A percentile compares a stretch with the other conserved stretches of the same genome.
Conservation (phyloP, 2,888 invertebrate genomes). For the Seira sanloemensis region DNA sequence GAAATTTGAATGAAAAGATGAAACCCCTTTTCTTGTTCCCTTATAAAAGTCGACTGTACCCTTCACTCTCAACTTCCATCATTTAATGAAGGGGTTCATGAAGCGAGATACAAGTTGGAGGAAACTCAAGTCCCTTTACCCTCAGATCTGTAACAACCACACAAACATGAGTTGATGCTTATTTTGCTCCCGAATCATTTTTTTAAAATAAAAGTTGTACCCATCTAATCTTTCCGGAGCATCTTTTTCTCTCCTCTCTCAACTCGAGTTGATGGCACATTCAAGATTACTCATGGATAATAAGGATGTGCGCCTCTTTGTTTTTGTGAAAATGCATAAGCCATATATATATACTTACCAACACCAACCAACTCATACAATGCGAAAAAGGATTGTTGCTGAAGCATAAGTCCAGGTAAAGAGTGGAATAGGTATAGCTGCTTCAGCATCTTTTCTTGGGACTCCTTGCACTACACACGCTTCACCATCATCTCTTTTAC, state of each 20-base stretch:
- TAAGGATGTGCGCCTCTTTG: conserved; percentile 60
- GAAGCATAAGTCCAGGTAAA: conserved; percentile 10
- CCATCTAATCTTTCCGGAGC: conserved; percentile 40
- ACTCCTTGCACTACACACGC: background rate
- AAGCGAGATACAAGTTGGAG: conserved; percentile 21
- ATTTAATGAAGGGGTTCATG: conserved; percentile 48
- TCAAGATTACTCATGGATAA: conserved; percentile 29
- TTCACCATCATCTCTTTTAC: background rate
- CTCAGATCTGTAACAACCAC: background rate
- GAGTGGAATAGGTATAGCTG: background rate
- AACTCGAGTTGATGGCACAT: conserved; percentile 14
- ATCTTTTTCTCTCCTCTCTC: conserved; percentile 22
- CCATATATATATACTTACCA: too few species aligned
- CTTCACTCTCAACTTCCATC: conserved; percentile 30
- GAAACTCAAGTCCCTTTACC: background rate
- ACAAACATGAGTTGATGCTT: conserved; percentile 10
- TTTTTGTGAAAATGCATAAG: too few species aligned
- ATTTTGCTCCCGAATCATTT: background rate
- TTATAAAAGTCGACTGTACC: conserved; percentile 29
- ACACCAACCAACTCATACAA: too few species aligned
- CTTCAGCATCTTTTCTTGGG: background rate
- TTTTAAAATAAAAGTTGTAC: conserved; percentile 3
- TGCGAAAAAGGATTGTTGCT: too few species aligned
- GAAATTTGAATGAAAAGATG: conserved; percentile 18
- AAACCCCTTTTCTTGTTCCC: conserved; percentile 28